Evolutionary conservation across 2,113 vertebrate species (phyloP), one percentile per base, ranked within the genome.

Genomic region (Alouatta palliata): DNA sequence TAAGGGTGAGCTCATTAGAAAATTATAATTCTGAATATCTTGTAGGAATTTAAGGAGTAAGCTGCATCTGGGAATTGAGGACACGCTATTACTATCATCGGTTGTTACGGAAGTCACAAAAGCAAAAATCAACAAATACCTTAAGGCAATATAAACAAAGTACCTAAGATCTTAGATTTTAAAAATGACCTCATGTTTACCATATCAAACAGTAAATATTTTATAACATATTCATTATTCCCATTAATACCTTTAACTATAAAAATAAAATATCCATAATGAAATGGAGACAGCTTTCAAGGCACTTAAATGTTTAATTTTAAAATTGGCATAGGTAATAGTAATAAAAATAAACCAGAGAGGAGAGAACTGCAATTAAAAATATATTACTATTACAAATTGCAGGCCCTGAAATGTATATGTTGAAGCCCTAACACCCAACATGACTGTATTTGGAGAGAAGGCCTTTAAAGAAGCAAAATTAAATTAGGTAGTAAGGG

Each of bases 401-500:
- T 37, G 2, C 37, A 37, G 52, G 13, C 32, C 8, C 13, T 9
- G 4, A 64, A n/a, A 61, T 49, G 5, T 12, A 8, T 21, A 43
- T 25, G 2, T 54, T 71, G 8, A 84, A 84, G 6, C 2, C 2
- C 0, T 43, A 61, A 16, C 5, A 4, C 0, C 35, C 35, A 71
- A 32, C n/a, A 20, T 64, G 14, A 45, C 47, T 68, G 0, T 49
- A 17, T 71, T 77, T 81, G 54, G 64, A 61, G 14, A 52, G 11
- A 80, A 8, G 32, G 17, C 6, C 3, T 90, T 66, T 45, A 83
- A 94, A 47, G 10, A 45, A 32, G 21, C 9, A 75, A 84, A 2
- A 1, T 66, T 76, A 45, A 66, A 54, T 27, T 27, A 75, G 68
- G 16, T 54, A 17, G 27, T 70, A 64, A 30, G 27, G 27, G 2